Evolutionary conservation across 2,888 invertebrate species (phyloP).

Genomic region (Onchidella celtica): DNA sequence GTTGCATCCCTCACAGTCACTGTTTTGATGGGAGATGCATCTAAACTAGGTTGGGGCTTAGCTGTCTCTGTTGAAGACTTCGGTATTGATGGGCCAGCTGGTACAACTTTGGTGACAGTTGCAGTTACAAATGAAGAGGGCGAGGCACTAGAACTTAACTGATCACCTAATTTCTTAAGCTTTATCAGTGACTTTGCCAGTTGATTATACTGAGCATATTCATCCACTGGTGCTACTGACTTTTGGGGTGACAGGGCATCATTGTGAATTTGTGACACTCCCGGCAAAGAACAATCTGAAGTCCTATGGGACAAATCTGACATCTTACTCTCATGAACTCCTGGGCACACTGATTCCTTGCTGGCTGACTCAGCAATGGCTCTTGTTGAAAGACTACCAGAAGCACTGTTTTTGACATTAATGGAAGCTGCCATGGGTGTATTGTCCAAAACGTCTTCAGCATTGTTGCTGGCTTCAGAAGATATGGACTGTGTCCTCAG

Average conservation of each 20-base stretch:
- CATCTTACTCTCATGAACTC: neutral
- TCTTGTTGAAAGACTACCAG: neutral
- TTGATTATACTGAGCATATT: neutral
- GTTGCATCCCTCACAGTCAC: neutral
- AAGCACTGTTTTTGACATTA: neutral
- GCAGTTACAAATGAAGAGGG: neutral
- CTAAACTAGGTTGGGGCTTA: neutral
- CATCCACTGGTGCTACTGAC: neutral
- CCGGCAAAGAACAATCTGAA: neutral
- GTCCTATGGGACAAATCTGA: neutral
- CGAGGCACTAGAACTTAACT: neutral
- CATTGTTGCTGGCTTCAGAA: neutral
- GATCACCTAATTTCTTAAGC: slow-evolving; percentile 15
- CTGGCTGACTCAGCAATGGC: neutral
- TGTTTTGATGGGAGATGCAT: neutral
- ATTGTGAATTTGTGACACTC: neutral
- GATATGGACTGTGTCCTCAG: neutral
- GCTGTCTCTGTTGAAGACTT: neutral
- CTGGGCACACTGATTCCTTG: neutral
- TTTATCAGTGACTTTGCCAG: slow-evolving; percentile 24
- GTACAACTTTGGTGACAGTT: neutral
- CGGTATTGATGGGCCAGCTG: neutral
- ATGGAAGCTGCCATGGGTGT: too few species aligned
- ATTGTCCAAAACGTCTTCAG: neutral
- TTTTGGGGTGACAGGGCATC: neutral